These are phyloP conservation scores for Pycnonotus jocosus DNA, from an alignment of 2,113 vertebrate genomes.

Conservation along the genomic window DNA sequence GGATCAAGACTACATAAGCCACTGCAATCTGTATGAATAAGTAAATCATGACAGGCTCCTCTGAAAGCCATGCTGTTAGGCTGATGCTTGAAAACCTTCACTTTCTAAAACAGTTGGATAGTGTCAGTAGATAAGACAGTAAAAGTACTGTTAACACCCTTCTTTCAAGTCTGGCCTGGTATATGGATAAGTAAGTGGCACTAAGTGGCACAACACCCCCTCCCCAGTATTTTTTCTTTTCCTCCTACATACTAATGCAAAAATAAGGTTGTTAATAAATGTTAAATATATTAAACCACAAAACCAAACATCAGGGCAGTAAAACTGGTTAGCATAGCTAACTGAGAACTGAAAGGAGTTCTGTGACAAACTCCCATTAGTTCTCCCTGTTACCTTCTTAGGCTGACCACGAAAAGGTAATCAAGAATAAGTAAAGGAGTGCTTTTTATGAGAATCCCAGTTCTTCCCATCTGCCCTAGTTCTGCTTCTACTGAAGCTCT, in stretches of 20 bases:
- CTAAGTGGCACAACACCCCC: background rate
- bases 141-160: background rate
- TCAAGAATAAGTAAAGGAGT: background rate
- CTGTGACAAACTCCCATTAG: background rate
- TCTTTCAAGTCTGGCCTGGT: background rate
- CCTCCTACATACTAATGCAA: background rate
- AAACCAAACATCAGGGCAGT: background rate
- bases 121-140: background rate
- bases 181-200: background rate
- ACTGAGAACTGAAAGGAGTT: background rate
- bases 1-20: constrained; percentile 60
- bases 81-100: constrained; percentile 5
- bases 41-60: constrained; percentile 44
- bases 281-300: background rate
- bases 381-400: background rate
- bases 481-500: background rate
- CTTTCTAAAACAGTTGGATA: constrained; percentile 19
- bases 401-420: background rate
- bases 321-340: background rate
- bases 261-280: background rate
- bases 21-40: constrained; percentile 62
- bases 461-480: background rate
- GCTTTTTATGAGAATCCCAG: background rate
- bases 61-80: constrained; percentile 6
- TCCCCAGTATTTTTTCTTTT: background rate